Base-by-base conservation (phyloP, 2,113 vertebrate species). In the Pycnonotus jocosus region DNA sequence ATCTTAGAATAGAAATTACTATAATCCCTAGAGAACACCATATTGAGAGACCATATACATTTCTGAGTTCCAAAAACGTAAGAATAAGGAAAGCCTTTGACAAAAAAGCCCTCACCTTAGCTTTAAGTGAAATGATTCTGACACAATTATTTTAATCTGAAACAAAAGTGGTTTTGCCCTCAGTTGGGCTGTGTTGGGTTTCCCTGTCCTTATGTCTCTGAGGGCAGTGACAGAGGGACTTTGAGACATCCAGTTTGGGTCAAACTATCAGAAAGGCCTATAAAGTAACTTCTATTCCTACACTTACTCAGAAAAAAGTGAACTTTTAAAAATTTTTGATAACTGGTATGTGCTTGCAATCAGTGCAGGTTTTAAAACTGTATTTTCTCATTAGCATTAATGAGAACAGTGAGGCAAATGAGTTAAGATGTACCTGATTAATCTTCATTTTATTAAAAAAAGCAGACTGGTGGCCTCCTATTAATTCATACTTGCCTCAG, bases 361-460 rank as follows among this genome's bases (percentile, higher is more conserved):
- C 82, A 81, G 22, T 35, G 31, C 44, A 64, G 48, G 64, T 45
- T 51, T 86, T 53, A 81, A 70, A 74, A 56, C n/a, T 57, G 10
- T 37, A 47, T 90, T 92, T 92, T 88, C 48, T 60, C 86, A 65
- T 90, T 90, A 90, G 13, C 30, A 23, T 74, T 95, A 94, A 92
- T 81, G 79, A 86, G 64, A 88, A 71, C 31, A 79, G 47, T 48
- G 72, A 92, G 45, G 44, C 56, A 93, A 88, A 81, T 64, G 54
- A 80, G n/a, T 83, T 58, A 90, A 84, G 62, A 78, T 68, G 57
- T 45, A 90, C 28, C 76, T 90, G 76, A 90, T 94, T 81, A 87
- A 90, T 71, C 38, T 90, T 71, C 57, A 35, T 86, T 94, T 90
- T 38, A 51, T n/a, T n/a, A 47, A 81, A 54, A 54, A 92, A 68